Percentiles rank a stretch among this genome's conserved stretches.
These are phyloP conservation scores for Tetrax tetrax DNA, from an alignment of 2,113 vertebrate genomes.

Conservation along the genomic window DNA sequence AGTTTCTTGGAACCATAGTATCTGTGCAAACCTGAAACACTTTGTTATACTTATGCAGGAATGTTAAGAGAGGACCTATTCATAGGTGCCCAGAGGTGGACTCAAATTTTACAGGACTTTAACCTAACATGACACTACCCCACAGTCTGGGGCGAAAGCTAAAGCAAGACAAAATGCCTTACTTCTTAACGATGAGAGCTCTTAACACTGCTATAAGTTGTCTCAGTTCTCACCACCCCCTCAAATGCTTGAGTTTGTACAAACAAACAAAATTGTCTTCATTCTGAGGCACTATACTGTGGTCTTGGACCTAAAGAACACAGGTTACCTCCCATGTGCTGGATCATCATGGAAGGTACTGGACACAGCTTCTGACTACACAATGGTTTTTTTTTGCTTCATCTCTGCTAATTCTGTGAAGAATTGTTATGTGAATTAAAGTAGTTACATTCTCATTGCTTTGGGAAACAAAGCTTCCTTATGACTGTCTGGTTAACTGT, in stretches of 20 bases:
- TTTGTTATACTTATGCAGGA: background rate
- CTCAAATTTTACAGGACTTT: background rate
- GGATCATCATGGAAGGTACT: background rate
- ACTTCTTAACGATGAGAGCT: background rate
- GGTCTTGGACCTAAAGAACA: background rate
- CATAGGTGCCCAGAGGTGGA: background rate
- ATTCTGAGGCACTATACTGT: background rate
- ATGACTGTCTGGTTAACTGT: background rate
- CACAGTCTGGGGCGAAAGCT: background rate
- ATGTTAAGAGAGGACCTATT: background rate
- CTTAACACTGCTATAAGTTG: background rate
- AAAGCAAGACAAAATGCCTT: background rate
- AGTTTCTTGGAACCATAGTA: background rate
- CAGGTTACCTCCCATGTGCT: background rate
- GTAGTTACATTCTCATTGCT: background rate
- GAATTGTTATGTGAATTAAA: background rate
- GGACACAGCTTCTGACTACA: background rate
- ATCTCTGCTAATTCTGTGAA: background rate
- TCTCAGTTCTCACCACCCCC: background rate
- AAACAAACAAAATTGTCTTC: background rate
- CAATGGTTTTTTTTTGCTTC: background rate
- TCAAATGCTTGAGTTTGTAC: background rate
- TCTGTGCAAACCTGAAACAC: background rate
- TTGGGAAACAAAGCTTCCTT: background rate
- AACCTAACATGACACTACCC: background rate